These are phyloP conservation scores for Byasa hedistus DNA, from an alignment of 2,888 invertebrate species.

Conservation along the genomic window DNA sequence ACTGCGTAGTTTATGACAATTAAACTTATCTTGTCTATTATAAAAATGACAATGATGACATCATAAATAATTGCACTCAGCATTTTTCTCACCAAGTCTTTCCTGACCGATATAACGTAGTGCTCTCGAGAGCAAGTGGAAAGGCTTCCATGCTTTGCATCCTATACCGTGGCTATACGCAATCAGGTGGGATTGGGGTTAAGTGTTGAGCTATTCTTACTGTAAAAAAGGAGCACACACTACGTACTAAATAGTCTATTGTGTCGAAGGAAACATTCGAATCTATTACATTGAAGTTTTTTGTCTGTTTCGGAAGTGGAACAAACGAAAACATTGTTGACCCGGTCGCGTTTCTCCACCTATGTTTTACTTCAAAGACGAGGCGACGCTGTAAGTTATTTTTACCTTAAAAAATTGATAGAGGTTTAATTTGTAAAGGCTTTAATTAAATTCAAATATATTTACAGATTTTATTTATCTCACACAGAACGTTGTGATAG, in stretches of 20 bases:
- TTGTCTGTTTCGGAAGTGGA: constrained; percentile 1
- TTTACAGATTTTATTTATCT: too few species aligned
- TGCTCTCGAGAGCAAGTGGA: constrained; percentile 16
- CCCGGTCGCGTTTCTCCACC: neutral
- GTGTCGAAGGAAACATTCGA: constrained; percentile 4
- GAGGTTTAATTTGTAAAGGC: neutral
- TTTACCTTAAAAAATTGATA: neutral
- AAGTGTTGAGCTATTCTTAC: constrained; percentile 20
- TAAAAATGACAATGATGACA: neutral
- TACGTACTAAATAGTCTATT: constrained; percentile 18
- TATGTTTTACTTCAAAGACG: neutral
- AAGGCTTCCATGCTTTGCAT: constrained; percentile 6
- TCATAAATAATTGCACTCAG: neutral
- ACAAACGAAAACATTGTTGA: constrained; percentile 1
- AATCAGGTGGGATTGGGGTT: constrained; percentile 25
- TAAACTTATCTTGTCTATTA: too few species aligned
- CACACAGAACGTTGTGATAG: too few species aligned
- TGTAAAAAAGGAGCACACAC: constrained; percentile 5
- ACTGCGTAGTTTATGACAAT: neutral
- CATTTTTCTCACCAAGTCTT: neutral
- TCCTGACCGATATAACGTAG: constrained; percentile 9
- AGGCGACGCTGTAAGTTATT: neutral
- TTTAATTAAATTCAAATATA: too few species aligned
- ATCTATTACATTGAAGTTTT: constrained; percentile 1
- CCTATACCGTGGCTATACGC: constrained; percentile 5